Evolutionary conservation across 1,140 invertebrate species (phyloP).

Genomic region (Nasonia giraulti): DNA sequence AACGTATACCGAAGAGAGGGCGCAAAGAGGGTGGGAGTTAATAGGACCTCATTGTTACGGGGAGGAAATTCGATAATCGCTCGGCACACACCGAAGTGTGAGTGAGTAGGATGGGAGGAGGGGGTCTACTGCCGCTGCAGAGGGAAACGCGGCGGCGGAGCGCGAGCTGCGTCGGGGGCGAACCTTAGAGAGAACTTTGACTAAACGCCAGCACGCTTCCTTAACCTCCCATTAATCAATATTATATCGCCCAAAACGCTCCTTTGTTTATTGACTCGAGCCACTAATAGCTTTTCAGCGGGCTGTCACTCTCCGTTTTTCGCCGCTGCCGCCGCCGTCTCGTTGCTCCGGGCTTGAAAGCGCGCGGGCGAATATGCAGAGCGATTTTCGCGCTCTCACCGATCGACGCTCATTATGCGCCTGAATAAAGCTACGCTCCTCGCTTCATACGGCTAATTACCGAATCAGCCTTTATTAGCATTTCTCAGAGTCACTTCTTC

Average conservation of each 20-base stretch:
- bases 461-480: conserved; percentile 46
- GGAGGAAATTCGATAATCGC: conserved; percentile 76
- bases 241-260: conserved; percentile 74
- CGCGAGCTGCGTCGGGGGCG: conserved; percentile 54
- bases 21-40: conserved; percentile 70
- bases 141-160: conserved; percentile 44
- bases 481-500: neutral
- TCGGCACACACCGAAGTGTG: conserved; percentile 69
- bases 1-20: conserved; percentile 60
- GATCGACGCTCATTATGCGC: conserved; percentile 21
- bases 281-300: conserved; percentile 72
- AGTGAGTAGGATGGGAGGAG: conserved; percentile 50
- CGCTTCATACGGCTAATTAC: conserved; percentile 33
- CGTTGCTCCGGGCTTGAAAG: conserved; percentile 3
- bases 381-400: conserved; percentile 8
- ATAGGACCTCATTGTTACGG: conserved; percentile 75
- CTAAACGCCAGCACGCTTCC: conserved; percentile 74
- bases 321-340: neutral
- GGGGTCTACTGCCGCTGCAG: conserved; percentile 36
- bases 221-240: conserved; percentile 76
- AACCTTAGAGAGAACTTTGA: conserved; percentile 74
- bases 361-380: neutral
- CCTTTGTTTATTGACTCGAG: conserved; percentile 75
- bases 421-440: conserved; percentile 6
- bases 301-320: conserved; percentile 57